Evolutionary conservation across 2,888 invertebrate genomes (phyloP).

Genomic region (Eupeodes latifasciatus): DNA sequence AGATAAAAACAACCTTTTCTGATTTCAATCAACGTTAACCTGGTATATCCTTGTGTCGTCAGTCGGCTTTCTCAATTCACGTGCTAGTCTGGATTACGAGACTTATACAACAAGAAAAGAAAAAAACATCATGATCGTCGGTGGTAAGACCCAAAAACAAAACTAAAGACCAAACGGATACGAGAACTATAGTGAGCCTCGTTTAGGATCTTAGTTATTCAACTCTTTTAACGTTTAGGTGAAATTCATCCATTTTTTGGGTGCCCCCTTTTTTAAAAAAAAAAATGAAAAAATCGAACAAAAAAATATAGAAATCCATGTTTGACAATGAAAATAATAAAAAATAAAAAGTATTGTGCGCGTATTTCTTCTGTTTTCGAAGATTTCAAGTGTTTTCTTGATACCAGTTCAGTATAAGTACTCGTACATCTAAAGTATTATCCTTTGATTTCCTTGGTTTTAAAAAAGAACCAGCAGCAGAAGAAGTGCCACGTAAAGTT

Average conservation of each 20-base stretch:
- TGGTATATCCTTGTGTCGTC: neutral
- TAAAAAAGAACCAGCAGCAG: neutral
- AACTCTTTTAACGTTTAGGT: conserved; percentile 52
- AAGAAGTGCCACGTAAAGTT: conserved; percentile 49
- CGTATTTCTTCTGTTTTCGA: conserved; percentile 36
- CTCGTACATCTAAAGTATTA: neutral
- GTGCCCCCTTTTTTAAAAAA: conserved; percentile 48
- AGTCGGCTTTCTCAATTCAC: conserved; percentile 54
- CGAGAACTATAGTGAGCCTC: conserved; percentile 14
- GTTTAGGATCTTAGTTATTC: conserved; percentile 52
- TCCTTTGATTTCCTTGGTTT: conserved; percentile 47
- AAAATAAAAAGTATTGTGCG: neutral
- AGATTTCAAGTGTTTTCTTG: conserved; percentile 58
- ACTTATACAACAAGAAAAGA: conserved; percentile 35
- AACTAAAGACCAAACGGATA: conserved; percentile 37
- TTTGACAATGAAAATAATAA: conserved; percentile 7
- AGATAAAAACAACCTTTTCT: neutral
- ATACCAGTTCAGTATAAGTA: conserved; percentile 41
- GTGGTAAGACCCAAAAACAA: conserved; percentile 20
- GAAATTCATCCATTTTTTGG: conserved; percentile 32
- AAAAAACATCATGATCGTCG: conserved; percentile 37
- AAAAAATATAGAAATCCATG: neutral
- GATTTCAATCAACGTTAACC: conserved; percentile 46
- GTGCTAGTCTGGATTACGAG: conserved; percentile 68
- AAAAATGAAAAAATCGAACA: conserved; percentile 12